These are phyloP conservation scores for Agonopterix subpropinquella DNA, from an alignment of 2,888 invertebrate species.

Conservation along the genomic window DNA sequence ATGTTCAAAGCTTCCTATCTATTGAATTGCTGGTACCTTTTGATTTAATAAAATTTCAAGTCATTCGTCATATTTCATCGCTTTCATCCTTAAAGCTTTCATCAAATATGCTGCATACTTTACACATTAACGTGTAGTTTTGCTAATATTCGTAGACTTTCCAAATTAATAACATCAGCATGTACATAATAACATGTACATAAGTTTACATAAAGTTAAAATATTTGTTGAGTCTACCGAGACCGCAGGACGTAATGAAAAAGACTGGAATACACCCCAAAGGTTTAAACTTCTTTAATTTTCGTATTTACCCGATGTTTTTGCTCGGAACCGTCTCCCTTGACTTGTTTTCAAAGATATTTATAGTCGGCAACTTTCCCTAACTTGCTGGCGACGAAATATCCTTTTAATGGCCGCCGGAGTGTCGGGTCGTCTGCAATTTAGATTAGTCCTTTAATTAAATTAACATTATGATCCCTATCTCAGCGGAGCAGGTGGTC, in stretches of 20 bases:
- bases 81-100: too few relatives aligned
- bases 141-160: too few relatives aligned
- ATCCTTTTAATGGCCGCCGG: conserved; percentile 70
- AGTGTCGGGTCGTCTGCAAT: conserved; percentile 74
- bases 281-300: conserved; percentile 26
- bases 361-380: conserved; percentile 66
- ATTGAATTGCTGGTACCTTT: too few relatives aligned
- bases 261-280: conserved; percentile 10
- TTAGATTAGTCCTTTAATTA: conserved; percentile 77
- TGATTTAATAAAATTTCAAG: too few relatives aligned
- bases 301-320: conserved; percentile 42
- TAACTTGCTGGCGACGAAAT: conserved; percentile 66
- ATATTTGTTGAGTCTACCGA: too few relatives aligned
- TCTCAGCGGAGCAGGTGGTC: conserved; percentile 67
- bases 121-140: too few relatives aligned
- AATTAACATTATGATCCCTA: conserved; percentile 76
- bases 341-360: conserved; percentile 59
- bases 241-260: not conserved
- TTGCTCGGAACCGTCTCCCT: conserved; percentile 40
- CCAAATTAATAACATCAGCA: too few relatives aligned
- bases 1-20: too few relatives aligned
- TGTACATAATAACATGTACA: too few relatives aligned
- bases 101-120: too few relatives aligned
- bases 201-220: too few relatives aligned
- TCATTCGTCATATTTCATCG: too few relatives aligned